Evolutionary conservation across 2,113 vertebrate species (phyloP).

Genomic region (Archilochus colubris): DNA sequence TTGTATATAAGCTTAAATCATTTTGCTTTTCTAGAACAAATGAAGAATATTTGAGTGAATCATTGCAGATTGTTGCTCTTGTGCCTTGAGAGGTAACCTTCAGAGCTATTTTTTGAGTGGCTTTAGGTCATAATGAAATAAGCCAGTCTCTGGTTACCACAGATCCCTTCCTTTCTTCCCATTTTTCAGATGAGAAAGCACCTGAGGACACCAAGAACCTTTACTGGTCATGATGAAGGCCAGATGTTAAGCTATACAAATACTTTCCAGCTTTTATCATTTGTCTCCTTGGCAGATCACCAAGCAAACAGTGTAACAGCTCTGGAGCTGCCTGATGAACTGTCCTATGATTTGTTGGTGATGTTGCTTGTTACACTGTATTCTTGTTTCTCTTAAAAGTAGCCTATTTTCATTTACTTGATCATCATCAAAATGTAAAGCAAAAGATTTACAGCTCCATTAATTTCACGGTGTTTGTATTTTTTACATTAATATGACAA

Average conservation of each 20-base stretch:
- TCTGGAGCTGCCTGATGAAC: background rate
- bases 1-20: background rate
- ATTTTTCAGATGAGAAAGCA: background rate
- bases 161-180: background rate
- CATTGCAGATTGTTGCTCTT: background rate
- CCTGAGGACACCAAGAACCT: conserved; percentile 4
- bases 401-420: background rate
- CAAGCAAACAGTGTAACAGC: background rate
- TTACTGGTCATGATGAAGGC: background rate
- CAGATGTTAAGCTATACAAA: conserved; percentile 30
- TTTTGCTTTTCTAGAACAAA: background rate
- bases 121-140: background rate
- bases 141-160: background rate
- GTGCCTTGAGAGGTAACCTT: background rate
- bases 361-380: background rate
- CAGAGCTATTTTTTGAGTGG: background rate
- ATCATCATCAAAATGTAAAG: background rate
- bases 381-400: background rate
- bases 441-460: background rate
- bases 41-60: background rate
- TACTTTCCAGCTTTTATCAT: conserved; percentile 27
- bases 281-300: conserved; percentile 2
- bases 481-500: background rate
- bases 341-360: background rate
- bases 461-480: background rate